Percentiles rank a stretch among this genome's conserved stretches.
Evolutionary conservation across 2,797 vertebrate species (phyloP).

Genomic region (Centroberyx gerrardi): DNA sequence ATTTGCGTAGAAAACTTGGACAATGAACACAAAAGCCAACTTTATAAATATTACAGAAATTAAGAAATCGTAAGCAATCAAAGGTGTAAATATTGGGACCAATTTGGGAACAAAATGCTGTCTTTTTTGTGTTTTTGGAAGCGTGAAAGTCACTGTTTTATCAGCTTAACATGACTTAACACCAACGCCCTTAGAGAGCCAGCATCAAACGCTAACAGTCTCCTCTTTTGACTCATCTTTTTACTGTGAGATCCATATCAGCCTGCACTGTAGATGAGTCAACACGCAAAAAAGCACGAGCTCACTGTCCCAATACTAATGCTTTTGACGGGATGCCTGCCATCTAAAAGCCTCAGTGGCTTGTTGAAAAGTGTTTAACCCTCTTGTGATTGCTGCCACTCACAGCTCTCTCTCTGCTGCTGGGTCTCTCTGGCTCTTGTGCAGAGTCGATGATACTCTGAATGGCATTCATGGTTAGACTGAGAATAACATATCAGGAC

Average conservation of each 20-base stretch:
- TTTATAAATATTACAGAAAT: slow-evolving; percentile 1
- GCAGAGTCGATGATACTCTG: background rate
- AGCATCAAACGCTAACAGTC: background rate
- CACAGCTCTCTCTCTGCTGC: background rate
- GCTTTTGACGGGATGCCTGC: background rate
- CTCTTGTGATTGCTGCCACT: background rate
- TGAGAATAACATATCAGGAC: background rate
- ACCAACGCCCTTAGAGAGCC: slow-evolving; percentile 6
- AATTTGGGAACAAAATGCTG: too few species aligned
- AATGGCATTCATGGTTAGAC: slow-evolving; percentile 2
- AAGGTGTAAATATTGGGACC: too few species aligned
- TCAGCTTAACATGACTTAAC: background rate
- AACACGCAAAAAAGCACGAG: too few species aligned
- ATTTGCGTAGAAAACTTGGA: background rate
- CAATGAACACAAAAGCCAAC: background rate
- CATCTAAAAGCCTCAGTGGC: background rate
- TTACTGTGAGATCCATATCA: slow-evolving; percentile 21
- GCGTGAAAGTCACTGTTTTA: background rate
- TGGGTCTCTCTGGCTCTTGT: background rate
- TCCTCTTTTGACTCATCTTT: slow-evolving; percentile 20
- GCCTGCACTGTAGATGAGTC: slow-evolving; percentile 7
- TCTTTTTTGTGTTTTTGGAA: background rate
- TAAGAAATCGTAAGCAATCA: background rate
- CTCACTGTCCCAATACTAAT: background rate
- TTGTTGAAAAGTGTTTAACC: background rate